Evolutionary conservation across 2,888 invertebrate genomes (phyloP).

Genomic region (Diplolepis rosae): DNA sequence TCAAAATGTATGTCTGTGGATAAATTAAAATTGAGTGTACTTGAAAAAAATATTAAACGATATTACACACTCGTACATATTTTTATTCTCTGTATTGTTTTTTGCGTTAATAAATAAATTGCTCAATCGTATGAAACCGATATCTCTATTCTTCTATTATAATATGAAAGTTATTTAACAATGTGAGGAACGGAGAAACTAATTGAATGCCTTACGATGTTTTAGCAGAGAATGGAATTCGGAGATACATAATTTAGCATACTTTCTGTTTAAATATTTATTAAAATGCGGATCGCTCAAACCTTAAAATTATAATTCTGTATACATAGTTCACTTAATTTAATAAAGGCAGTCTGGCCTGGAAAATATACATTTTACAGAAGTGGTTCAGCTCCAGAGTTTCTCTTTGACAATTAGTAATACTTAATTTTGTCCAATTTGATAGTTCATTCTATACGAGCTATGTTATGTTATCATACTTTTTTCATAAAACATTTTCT

Average conservation of each 20-base stretch:
- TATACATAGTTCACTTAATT: conserved; percentile 16
- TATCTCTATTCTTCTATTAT: background rate
- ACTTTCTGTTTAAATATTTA: background rate
- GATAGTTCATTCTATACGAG: background rate
- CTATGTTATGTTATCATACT: too few species aligned
- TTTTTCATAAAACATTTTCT: too few species aligned
- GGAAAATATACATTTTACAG: background rate
- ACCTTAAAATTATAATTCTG: background rate
- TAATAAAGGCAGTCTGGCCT: background rate
- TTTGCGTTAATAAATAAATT: background rate
- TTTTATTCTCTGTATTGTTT: background rate
- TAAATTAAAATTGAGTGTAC: background rate
- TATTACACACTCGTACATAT: background rate
- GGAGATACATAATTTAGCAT: background rate
- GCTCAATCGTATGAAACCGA: background rate
- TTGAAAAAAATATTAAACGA: background rate
- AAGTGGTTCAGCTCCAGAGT: background rate
- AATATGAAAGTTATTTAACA: background rate
- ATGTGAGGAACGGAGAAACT: background rate
- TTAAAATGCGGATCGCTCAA: background rate
- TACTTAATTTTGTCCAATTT: background rate
- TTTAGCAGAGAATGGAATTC: background rate
- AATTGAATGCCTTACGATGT: background rate
- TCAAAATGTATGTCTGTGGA: too few species aligned
- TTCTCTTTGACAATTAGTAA: background rate